Conservation (phyloP, 2,797 vertebrate species). For the Ptychadena robeensis region DNA sequence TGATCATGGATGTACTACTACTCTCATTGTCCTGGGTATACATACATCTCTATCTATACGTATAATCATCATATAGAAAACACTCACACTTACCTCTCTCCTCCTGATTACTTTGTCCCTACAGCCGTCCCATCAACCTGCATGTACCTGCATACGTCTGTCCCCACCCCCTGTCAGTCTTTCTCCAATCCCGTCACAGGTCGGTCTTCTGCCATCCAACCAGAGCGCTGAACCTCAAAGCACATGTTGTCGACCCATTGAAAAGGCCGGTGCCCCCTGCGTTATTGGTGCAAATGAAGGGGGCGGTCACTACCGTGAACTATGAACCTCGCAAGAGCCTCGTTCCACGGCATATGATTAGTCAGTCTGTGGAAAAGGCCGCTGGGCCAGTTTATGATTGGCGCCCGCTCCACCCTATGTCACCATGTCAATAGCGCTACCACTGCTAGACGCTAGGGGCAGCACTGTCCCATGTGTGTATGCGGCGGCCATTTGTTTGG, state of each 20-base stretch:
- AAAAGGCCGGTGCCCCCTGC: neutral
- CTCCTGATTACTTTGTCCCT: neutral
- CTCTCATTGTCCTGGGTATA: too few species aligned
- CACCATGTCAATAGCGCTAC: neutral
- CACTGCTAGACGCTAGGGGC: neutral
- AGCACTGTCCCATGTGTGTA: too few species aligned
- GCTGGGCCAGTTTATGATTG: neutral
- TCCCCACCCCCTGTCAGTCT: neutral
- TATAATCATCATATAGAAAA: too few species aligned
- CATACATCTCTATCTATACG: too few species aligned
- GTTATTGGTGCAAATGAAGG: neutral
- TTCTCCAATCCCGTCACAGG: neutral
- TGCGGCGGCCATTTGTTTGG: conserved; percentile 7
- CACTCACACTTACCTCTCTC: neutral
- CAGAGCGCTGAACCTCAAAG: neutral
- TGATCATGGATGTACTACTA: too few species aligned
- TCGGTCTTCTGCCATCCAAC: neutral
- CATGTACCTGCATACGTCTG: neutral
- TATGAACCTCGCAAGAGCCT: conserved; percentile 27
- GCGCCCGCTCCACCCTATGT: neutral
- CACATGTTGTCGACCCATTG: neutral
- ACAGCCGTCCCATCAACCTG: neutral
- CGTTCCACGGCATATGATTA: conserved; percentile 11
- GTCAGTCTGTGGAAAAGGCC: neutral
- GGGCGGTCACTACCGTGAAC: neutral